These are phyloP conservation scores for Eupithecia subfuscata DNA, from an alignment of 2,888 invertebrate species.

Conservation along the genomic window DNA sequence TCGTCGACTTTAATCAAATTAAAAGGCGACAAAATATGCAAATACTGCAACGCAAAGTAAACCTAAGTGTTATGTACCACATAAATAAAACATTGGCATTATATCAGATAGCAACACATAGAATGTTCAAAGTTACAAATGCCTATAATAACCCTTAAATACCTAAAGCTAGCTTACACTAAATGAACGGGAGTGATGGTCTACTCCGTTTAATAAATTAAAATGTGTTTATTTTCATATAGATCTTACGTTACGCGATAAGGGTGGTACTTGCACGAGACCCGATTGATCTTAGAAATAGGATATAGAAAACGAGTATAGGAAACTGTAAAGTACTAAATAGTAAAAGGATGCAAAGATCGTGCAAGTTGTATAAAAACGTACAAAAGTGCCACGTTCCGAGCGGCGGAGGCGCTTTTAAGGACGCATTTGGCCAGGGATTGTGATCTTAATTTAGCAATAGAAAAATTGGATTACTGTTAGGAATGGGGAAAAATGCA, in stretches of 20 bases:
- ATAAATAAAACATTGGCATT: conserved; percentile 49
- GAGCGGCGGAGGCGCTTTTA: neutral
- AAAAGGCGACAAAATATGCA: conserved; percentile 63
- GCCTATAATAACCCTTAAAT: conserved; percentile 72
- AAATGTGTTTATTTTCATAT: conserved; percentile 48
- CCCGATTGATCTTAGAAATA: conserved; percentile 26
- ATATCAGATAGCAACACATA: conserved; percentile 69
- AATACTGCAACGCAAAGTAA: conserved; percentile 72
- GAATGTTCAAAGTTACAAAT: conserved; percentile 71
- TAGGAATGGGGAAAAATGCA: conserved; percentile 30
- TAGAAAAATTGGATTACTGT: conserved; percentile 24
- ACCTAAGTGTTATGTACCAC: conserved; percentile 57
- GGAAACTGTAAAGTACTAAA: conserved; percentile 30
- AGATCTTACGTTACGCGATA: conserved; percentile 38
- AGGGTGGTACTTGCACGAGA: conserved; percentile 44
- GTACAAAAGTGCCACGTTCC: conserved; percentile 42
- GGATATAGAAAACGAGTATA: conserved; percentile 30
- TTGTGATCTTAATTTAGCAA: conserved; percentile 28
- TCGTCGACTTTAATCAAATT: conserved; percentile 62
- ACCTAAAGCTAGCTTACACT: conserved; percentile 75
- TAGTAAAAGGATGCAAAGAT: conserved; percentile 31
- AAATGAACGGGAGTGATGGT: conserved; percentile 61
- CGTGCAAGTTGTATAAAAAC: conserved; percentile 47
- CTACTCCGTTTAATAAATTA: conserved; percentile 40
- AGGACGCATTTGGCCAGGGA: neutral